Evolutionary conservation across 2,113 vertebrate genomes (phyloP), one percentile per base, ranked within the genome.

Genomic region (Ageneiosus marmoratus): DNA sequence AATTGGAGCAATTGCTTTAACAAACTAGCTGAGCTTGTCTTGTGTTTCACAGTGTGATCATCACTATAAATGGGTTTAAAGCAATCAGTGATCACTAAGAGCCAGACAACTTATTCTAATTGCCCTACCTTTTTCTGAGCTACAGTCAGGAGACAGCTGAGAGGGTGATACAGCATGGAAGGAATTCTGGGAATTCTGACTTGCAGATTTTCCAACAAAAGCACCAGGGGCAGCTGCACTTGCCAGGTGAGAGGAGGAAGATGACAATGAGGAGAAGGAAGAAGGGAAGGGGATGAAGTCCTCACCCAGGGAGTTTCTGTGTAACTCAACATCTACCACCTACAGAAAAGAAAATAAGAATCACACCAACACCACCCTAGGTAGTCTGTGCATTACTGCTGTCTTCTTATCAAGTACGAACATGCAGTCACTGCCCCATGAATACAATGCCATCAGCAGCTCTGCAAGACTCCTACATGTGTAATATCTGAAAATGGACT

Each of bases 271-370:
- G 92, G 85, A 97, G 93, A 56, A 99, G 87, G 92, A 92, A 51
- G 89, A 91, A 27, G 89, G 87, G 82, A 90, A 90, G 69, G 92
- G 89, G 81, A 96, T 81, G 80, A 93, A 95, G 65, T 97, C 98
- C 53, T 98, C 96, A 0, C 94, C 95, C 11, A 99, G 94, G 70
- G 98, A 97, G 92, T 95, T 95, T 80, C 96, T 95, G 50, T 97
- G 96, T 0, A 99, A 95, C 85, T 99, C 98, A 88, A 99, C 97
- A 84, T 99, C 98, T 85, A 99, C 98, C 65, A 99, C 98, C 98
- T 99, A 88, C 27, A 18, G 77, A 58, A 53, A 67, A 74, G 16
- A 73, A 51, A 7, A 41, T 63, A 5, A 11, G 2, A 73, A 13
- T 34, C 24, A 50, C 48, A 50, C 12, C 3, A 46, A 3, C 22